Base-by-base conservation (phyloP, 2,888 invertebrate genomes). In the Lepidocyrtinus sp. region DNA sequence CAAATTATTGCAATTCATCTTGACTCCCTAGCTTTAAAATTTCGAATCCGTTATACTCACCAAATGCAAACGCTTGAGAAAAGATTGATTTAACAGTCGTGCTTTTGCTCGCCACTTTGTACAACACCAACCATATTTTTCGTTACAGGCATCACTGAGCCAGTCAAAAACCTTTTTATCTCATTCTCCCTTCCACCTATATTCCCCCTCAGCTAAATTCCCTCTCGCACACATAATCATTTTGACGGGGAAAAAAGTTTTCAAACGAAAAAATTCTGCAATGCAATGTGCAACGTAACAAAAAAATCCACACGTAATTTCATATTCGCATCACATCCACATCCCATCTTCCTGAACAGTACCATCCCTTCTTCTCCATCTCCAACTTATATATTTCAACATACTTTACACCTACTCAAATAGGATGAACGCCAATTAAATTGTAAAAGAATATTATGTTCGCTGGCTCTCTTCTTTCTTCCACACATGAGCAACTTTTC, bases 351-450 rank as follows among this genome's bases (percentile, higher is more conserved):
- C 50, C 50, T 22, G 59, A 59, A 59, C 59, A 65, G 9, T 26
- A 55, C 17, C 25, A 64, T 59, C 27, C 19, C n/a, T 67, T 25
- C n/a, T 15, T 22, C 61, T 19, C 61, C 59, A n/a, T 36, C 63
- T 63, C 65, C 21, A n/a, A n/a, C n/a, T n/a, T n/a, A n/a, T n/a
- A n/a, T n/a, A n/a, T 36, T 61, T 26, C 71, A 61, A 46, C 67
- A 63, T 69, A 69, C 59, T 65, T 74, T 69, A 75, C 74, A 79
- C 79, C 74, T 74, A 73, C 79, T 73, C 74, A 75, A 63, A 50
- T 79, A 70, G 74, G 69, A 74, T 74, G 73, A 59, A 69, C 70
- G 79, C 79, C 74, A 79, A 74, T 79, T 74, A 70, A 46, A 65
- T 74, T 26, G 27, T 77, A 68, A 71, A 71, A 62, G 59, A 70